Conservation (phyloP, 2,797 vertebrate species). For the Microctenopoma stevenorrisi region DNA sequence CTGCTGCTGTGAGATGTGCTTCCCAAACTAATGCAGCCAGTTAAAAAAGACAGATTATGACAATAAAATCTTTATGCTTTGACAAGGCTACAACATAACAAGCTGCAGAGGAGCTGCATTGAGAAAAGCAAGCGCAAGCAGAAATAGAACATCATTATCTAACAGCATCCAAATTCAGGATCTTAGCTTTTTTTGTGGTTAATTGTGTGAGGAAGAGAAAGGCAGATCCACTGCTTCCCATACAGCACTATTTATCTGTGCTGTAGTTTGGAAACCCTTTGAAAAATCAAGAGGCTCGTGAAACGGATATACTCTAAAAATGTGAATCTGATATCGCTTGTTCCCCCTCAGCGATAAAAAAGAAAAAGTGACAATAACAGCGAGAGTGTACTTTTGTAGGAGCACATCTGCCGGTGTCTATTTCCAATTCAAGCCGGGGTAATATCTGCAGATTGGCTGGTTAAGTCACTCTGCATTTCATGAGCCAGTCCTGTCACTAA, state of each 20-base stretch:
- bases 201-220: conserved; percentile 12
- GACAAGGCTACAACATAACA: conserved; percentile 15
- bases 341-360: conserved; percentile 42
- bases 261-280: conserved; percentile 31
- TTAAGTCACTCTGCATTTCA: conserved; percentile 82
- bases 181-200: conserved; percentile 27
- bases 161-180: conserved; percentile 30
- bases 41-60: conserved; percentile 52
- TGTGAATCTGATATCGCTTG: conserved; percentile 52
- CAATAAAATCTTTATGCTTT: conserved; percentile 43
- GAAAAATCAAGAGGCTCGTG: conserved; percentile 36
- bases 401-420: conserved; percentile 47
- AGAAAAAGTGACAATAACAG: conserved; percentile 40
- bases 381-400: conserved; percentile 43
- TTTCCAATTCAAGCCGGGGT: conserved; percentile 68
- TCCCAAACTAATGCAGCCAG: conserved; percentile 36
- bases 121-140: conserved; percentile 10
- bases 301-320: conserved; percentile 49
- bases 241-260: conserved; percentile 26
- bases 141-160: conserved; percentile 48
- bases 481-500: conserved; percentile 77
- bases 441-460: conserved; percentile 78
- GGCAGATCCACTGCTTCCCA: conserved; percentile 8
- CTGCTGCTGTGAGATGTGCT: conserved; percentile 27
- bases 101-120: conserved; percentile 8